A percentile compares a stretch with the other conserved stretches of the same genome.
phyloP scores from a whole-genome alignment of 2,797 vertebrate genomes.

The Lutjanus campechanus region DNA sequence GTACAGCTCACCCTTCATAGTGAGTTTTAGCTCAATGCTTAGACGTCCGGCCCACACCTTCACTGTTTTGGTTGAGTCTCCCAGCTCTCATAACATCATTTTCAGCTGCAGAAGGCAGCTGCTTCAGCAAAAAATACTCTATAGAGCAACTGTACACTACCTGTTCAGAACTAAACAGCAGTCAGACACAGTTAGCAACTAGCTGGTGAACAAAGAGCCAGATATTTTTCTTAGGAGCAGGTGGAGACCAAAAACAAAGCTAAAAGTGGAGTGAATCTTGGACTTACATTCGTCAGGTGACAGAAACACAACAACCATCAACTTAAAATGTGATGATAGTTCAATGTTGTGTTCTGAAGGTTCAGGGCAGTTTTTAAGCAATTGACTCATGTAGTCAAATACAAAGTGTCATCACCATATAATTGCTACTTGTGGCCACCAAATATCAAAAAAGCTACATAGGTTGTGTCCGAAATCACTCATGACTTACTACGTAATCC shows the following conservation, averaged over 20 bases:
- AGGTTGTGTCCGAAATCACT: no score
- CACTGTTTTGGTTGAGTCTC: no score
- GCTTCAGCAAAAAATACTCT: no score
- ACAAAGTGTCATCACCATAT: not conserved
- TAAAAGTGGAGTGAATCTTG: not conserved
- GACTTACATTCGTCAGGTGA: not conserved
- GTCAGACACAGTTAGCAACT: no score
- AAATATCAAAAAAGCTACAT: not conserved
- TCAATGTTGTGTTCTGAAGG: not conserved
- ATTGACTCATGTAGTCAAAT: not conserved
- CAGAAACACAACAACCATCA: not conserved
- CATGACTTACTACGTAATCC: no score
- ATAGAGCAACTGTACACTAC: no score
- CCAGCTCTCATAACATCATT: no score
- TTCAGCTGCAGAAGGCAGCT: no score
- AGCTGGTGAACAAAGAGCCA: not conserved
- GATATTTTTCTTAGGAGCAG: not conserved
- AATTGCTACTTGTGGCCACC: not conserved
- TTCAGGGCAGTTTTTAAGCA: not conserved
- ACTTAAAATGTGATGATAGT: not conserved
- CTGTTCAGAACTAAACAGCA: no score
- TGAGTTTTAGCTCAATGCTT: not conserved
- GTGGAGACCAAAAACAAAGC: conserved; percentile 12
- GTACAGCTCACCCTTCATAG: not conserved
- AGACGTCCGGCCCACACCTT: not conserved